Conservation (phyloP, 2,888 invertebrate species). For the Caenorhabditis japonica region DNA sequence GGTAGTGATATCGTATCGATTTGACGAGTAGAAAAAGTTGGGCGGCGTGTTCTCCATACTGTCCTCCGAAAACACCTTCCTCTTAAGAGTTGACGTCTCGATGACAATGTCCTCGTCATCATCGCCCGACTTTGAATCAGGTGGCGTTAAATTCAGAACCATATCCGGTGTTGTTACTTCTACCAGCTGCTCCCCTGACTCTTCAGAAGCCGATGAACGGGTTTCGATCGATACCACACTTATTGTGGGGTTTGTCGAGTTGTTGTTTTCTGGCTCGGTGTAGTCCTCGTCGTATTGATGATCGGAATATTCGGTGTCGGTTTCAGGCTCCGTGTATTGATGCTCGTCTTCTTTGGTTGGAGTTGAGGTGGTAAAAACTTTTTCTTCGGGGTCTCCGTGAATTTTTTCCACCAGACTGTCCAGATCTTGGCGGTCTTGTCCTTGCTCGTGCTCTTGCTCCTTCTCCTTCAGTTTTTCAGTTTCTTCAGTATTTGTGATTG, state of each 20-base stretch:
- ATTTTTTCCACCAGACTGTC: constrained; percentile 17
- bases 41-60: constrained; percentile 61
- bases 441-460: background rate
- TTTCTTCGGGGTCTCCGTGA: too few species aligned
- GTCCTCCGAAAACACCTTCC: constrained; percentile 59
- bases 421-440: constrained; percentile 10
- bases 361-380: background rate
- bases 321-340: constrained; percentile 6
- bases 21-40: constrained; percentile 58
- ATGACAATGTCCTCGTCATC: constrained; percentile 2
- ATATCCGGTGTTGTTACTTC: constrained; percentile 35
- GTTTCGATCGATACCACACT: constrained; percentile 49
- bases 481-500: background rate
- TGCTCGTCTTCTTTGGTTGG: background rate
- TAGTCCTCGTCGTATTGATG: constrained; percentile 41
- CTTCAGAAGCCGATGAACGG: constrained; percentile 1
- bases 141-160: constrained; percentile 21
- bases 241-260: constrained; percentile 37
- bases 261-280: constrained; percentile 18
- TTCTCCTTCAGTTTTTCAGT: background rate
- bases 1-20: constrained; percentile 44
- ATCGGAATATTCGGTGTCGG: constrained; percentile 25
- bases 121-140: background rate
- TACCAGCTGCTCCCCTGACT: constrained; percentile 14
- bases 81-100: constrained; percentile 35